Evolutionary conservation across 2,797 vertebrate genomes (phyloP).

Genomic region (Crocidura indochinensis): DNA sequence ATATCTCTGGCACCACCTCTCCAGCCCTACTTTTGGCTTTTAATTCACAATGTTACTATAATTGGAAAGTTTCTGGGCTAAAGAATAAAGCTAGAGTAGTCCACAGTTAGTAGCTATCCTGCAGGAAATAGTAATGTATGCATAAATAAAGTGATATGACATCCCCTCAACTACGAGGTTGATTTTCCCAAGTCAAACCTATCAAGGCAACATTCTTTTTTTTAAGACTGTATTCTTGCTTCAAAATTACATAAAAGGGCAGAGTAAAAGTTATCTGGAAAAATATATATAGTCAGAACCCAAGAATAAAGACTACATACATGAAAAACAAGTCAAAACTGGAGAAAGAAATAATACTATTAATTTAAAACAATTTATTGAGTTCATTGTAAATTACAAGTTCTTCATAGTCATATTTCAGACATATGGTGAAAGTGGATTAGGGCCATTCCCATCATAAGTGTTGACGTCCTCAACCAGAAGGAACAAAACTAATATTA

Average conservation of each 20-base stretch:
- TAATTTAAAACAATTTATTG: too few relatives aligned
- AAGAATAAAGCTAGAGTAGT: constrained; percentile 56
- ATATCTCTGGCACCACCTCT: too few relatives aligned
- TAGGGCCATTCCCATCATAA: too few relatives aligned
- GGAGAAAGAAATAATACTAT: neutral
- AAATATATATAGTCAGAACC: neutral
- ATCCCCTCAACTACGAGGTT: neutral
- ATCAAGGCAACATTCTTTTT: neutral
- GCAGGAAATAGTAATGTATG: constrained; percentile 24
- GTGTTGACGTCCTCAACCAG: too few relatives aligned
- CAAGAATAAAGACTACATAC: neutral
- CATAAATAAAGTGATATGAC: constrained; percentile 27
- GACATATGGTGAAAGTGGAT: too few relatives aligned
- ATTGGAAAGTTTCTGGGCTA: constrained; percentile 45
- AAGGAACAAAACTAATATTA: too few relatives aligned
- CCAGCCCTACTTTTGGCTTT: neutral
- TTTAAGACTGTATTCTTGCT: neutral
- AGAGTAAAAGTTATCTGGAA: neutral
- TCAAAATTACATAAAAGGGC: neutral
- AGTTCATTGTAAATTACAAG: too few relatives aligned
- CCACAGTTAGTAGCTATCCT: neutral
- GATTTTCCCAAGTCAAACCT: neutral
- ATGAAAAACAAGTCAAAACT: neutral
- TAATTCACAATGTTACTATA: constrained; percentile 56
- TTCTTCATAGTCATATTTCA: too few relatives aligned